A percentile compares a stretch with the other conserved stretches of the same genome.
Evolutionary conservation across 1,140 invertebrate species (phyloP).

Genomic region (Sesamia nonagrioides): DNA sequence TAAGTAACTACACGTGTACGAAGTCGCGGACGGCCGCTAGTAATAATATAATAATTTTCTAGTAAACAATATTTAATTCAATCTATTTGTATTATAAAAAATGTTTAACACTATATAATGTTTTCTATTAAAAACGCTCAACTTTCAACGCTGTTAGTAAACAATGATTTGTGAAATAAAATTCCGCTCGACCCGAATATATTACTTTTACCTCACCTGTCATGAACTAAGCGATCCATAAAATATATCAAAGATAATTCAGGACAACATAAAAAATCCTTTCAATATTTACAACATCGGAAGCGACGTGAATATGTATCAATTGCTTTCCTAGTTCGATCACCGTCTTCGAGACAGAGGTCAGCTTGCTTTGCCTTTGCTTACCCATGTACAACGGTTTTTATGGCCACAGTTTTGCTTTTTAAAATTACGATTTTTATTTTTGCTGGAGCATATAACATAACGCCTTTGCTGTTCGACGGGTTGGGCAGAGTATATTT

Average conservation of each 20-base stretch:
- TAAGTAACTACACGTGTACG: no score
- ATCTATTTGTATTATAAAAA: no score
- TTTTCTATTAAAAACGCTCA: no score
- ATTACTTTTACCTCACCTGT: slow-evolving; percentile 1
- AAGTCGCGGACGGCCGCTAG: no score
- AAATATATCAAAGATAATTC: slow-evolving; percentile 40
- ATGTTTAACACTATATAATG: no score
- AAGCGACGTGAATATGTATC: slow-evolving; percentile 45
- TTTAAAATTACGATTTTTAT: slow-evolving; percentile 18
- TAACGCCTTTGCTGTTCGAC: no score
- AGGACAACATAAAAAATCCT: slow-evolving; percentile 36
- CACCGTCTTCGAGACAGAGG: not conserved
- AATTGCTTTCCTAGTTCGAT: slow-evolving; percentile 30
- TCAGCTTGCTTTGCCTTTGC: slow-evolving; percentile 6
- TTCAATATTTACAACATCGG: slow-evolving; percentile 33
- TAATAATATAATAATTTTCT: no score
- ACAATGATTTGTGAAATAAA: not conserved
- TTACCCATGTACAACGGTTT: slow-evolving; percentile 20
- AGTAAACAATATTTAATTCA: no score
- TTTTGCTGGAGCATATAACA: no score
- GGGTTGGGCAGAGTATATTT: no score
- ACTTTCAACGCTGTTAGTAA: no score
- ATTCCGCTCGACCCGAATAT: slow-evolving; percentile 16
- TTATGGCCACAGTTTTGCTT: slow-evolving; percentile 16
- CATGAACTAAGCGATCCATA: slow-evolving; percentile 19